Conservation (phyloP, 2,797 vertebrate genomes). For the Anolis apletophallus region DNA sequence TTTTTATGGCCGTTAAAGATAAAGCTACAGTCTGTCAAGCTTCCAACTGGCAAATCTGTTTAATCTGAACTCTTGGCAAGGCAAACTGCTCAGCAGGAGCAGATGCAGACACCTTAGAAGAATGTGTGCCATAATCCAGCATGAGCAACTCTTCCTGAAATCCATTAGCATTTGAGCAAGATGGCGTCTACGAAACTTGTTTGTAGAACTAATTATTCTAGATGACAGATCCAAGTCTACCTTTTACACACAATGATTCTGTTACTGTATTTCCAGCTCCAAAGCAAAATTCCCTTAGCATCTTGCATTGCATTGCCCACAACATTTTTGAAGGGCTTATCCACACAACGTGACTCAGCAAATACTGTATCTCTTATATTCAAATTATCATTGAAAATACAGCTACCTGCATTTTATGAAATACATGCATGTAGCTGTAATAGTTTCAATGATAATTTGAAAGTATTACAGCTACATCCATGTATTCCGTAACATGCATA, state of each 20-base stretch:
- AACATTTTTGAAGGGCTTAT: not conserved
- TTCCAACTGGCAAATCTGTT: slow-evolving; percentile 46
- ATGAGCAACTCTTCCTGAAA: not conserved
- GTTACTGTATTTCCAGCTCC: not conserved
- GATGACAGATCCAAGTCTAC: not conserved
- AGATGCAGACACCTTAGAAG: slow-evolving; percentile 4
- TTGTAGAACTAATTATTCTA: not conserved
- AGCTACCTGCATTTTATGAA: not conserved
- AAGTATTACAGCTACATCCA: too few species aligned
- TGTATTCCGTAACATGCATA: not conserved
- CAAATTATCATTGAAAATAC: not conserved
- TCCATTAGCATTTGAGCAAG: slow-evolving; percentile 11
- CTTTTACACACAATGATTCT: not conserved
- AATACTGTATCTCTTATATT: not conserved
- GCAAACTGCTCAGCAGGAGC: slow-evolving; percentile 31
- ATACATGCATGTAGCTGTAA: not conserved
- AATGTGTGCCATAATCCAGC: slow-evolving; percentile 17
- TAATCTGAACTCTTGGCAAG: slow-evolving; percentile 42
- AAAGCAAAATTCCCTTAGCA: not conserved
- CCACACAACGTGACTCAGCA: not conserved
- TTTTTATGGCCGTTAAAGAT: slow-evolving; percentile 27
- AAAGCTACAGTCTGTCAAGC: slow-evolving; percentile 47
- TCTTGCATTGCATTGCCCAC: not conserved
- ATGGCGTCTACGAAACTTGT: not conserved
- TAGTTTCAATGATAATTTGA: too few species aligned